Base-by-base conservation (phyloP, 1,140 invertebrate species). In the Camponotus pennsylvanicus region DNA sequence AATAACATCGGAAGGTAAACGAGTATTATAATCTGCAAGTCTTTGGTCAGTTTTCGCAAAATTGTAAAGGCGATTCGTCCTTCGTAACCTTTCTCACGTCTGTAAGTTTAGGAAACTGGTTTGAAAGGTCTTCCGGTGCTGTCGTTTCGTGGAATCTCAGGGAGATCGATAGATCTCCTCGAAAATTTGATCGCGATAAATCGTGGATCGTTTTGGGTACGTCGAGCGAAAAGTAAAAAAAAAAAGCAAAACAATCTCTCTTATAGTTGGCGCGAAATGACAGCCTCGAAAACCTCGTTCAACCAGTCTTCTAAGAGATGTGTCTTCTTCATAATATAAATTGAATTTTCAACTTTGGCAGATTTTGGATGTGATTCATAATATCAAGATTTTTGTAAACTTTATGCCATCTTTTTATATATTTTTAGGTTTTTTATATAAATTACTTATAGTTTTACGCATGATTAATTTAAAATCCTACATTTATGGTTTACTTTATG, bases 91-190 rank as follows among this genome's bases (percentile, higher is more conserved):
- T 86, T 85, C 79, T 79, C 57, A 76, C 59, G 76, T 61, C 79
- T 55, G n/a, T 45, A 7, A 85, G 85, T 86, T 88, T 89, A 85
- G 91, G 82, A 86, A 91, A 91, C 89, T 89, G 86, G 91, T 91
- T 91, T 91, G 42, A 77, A 85, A 80, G 77, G 49, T 86, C 77
- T 78, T 86, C 78, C 78, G 70, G 67, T 61, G 84, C 70, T 85
- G 66, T 89, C 80, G 80, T 90, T 90, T 91, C 89, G 82, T 82
- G 45, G 70, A 85, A 89, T 57, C 80, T 55, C 3, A 9, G 42
- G 21, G 61, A 89, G 89, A 91, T 91, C 90, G 88, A 90, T 91
- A 79, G 70, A 66, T 88, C 66, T 85, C 32, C 37, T 64, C 67
- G 63, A 80, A 90, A 82, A 79, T 88, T 45, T 67, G 63, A 88